Percentiles rank a stretch among this genome's conserved stretches.
Conservation (phyloP, 2,797 vertebrate species). For the Hoplostethus atlanticus region DNA sequence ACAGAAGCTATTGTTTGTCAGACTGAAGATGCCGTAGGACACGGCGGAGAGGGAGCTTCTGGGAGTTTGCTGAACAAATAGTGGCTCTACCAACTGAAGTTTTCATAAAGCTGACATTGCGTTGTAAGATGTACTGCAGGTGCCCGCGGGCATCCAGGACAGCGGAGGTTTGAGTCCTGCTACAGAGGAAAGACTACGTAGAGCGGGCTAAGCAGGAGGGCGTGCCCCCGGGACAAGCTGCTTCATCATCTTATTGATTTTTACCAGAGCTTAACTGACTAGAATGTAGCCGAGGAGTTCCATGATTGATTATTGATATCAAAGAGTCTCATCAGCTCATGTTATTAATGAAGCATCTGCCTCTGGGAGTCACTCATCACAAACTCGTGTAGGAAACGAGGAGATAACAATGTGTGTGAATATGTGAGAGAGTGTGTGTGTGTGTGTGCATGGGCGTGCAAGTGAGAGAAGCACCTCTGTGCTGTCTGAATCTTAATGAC, state of each 20-base stretch:
- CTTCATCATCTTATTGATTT: slow-evolving; percentile 69
- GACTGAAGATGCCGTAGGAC: background rate
- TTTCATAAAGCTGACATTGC: background rate
- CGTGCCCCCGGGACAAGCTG: slow-evolving; percentile 41
- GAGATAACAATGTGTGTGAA: slow-evolving; percentile 23
- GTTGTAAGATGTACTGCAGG: background rate
- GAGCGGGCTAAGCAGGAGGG: slow-evolving; percentile 43
- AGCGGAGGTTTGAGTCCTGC: slow-evolving; percentile 30
- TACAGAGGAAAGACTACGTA: slow-evolving; percentile 28
- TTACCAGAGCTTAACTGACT: slow-evolving; percentile 53
- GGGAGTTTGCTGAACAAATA: background rate
- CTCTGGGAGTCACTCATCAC: slow-evolving; percentile 16
- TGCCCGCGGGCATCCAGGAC: background rate
- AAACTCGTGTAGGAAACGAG: slow-evolving; percentile 43
- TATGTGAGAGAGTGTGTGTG: background rate
- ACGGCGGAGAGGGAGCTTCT: slow-evolving; percentile 14
- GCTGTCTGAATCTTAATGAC: slow-evolving; percentile 58
- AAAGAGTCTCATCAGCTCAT: slow-evolving; percentile 45
- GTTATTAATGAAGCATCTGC: slow-evolving; percentile 55
- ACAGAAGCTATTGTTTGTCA: slow-evolving; percentile 1
- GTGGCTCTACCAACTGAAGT: too few species aligned
- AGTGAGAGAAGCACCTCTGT: slow-evolving; percentile 32
- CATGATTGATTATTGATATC: slow-evolving; percentile 74
- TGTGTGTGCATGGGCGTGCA: background rate
- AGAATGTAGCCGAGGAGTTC: slow-evolving; percentile 37